Percentiles rank a stretch among this genome's conserved stretches.
phyloP scores from a whole-genome alignment of 2,113 vertebrate genomes.

The Candoia aspera region DNA sequence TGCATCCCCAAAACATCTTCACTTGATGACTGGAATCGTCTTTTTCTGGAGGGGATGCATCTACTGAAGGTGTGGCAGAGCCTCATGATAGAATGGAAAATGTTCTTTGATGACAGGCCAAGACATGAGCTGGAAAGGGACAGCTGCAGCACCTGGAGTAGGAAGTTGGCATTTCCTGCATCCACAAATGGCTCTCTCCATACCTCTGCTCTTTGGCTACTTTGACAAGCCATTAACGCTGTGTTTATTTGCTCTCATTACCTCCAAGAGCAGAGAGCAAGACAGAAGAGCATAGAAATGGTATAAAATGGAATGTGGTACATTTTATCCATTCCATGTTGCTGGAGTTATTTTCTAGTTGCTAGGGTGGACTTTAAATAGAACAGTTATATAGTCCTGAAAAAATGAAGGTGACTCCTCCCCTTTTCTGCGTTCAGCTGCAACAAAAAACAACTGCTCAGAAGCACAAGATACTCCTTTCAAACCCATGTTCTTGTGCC shows the following conservation, averaged over 20 bases:
- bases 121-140: too few relatives aligned
- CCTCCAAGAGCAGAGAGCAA: neutral
- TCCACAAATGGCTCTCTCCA: neutral
- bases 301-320: neutral
- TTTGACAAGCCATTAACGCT: neutral
- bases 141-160: too few relatives aligned
- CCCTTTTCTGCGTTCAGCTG: neutral
- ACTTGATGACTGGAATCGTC: too few relatives aligned
- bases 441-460: neutral
- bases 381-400: neutral
- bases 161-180: too few relatives aligned
- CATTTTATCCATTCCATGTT: neutral
- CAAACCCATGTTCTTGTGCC: neutral
- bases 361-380: neutral
- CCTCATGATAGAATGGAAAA: too few relatives aligned
- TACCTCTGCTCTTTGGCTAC: neutral
- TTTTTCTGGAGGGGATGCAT: too few relatives aligned
- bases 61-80: too few relatives aligned
- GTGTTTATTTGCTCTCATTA: neutral
- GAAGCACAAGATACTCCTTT: neutral
- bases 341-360: neutral
- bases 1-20: too few relatives aligned
- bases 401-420: neutral
- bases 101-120: too few relatives aligned
- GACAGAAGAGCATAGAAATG: neutral